Conservation (phyloP, 1,140 invertebrate species). For the Bilobella aurantiaca region DNA sequence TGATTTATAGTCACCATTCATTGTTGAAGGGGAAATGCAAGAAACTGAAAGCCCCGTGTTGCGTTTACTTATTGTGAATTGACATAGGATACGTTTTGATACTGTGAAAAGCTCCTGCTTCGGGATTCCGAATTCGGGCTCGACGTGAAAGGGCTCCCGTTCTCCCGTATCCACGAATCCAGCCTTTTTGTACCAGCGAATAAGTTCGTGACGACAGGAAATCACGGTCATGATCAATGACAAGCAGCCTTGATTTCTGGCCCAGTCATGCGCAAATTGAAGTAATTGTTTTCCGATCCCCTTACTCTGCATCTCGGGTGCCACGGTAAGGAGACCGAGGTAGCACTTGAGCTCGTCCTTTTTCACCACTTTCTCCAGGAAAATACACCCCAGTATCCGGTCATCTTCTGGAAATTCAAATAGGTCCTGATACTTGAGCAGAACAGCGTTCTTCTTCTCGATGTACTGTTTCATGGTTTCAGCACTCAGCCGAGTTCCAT, state of each 20-base stretch:
- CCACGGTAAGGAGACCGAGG: slow-evolving; percentile 7
- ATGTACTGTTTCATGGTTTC: background rate
- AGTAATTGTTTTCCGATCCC: slow-evolving; percentile 11
- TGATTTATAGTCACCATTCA: no score
- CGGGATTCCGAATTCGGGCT: slow-evolving; percentile 8
- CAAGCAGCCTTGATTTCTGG: background rate
- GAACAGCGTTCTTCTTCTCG: background rate
- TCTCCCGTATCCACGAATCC: slow-evolving; percentile 14
- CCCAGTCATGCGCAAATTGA: background rate
- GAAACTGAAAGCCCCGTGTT: no score
- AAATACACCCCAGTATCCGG: slow-evolving; percentile 2
- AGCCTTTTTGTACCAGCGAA: slow-evolving; percentile 9
- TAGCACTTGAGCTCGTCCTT: slow-evolving; percentile 10
- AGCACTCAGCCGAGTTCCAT: background rate
- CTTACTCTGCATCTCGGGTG: slow-evolving; percentile 1
- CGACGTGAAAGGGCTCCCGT: slow-evolving; percentile 1
- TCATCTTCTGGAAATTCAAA: slow-evolving; percentile 6
- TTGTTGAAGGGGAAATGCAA: no score
- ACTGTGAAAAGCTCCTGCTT: slow-evolving; percentile 1
- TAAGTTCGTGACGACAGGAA: background rate
- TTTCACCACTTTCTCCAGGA: background rate
- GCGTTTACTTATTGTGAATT: no score
- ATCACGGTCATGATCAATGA: slow-evolving; percentile 4
- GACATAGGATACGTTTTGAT: no score
- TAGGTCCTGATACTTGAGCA: slow-evolving; percentile 5